A percentile compares a stretch with the other conserved stretches of the same genome.
phyloP scores from a whole-genome alignment of 2,888 invertebrate species.

The Xiphydria camelus region DNA sequence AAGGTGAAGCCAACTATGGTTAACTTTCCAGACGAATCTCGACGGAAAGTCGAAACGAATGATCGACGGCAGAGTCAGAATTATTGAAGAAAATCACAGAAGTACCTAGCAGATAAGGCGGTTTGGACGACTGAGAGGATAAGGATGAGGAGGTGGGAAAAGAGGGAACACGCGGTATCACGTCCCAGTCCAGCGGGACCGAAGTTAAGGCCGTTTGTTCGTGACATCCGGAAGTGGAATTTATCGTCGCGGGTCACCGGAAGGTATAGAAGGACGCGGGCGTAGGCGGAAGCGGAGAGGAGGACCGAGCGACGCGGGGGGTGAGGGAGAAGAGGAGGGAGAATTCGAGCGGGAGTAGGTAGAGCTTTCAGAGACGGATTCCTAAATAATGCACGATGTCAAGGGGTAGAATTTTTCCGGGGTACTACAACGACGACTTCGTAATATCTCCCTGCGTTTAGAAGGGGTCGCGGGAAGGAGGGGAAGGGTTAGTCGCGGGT shows the following conservation, averaged over 20 bases:
- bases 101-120: no score
- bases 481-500: slow-evolving; percentile 8
- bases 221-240: neutral
- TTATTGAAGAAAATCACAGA: no score
- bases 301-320: no score
- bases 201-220: neutral
- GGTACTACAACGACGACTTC: slow-evolving; percentile 6
- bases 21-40: no score
- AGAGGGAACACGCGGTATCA: neutral
- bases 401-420: slow-evolving; percentile 1
- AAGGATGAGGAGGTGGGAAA: no score
- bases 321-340: neutral
- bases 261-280: no score
- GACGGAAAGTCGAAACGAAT: no score
- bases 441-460: slow-evolving; percentile 10
- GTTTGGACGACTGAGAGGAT: no score
- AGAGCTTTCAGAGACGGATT: neutral
- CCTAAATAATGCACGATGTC: slow-evolving; percentile 1
- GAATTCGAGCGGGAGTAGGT: no score
- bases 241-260: neutral
- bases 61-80: no score
- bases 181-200: neutral
- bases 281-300: no score
- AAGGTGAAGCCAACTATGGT: no score
- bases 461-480: neutral